These are phyloP conservation scores for Bovichtus diacanthus DNA, from an alignment of 2,797 vertebrate genomes.

Conservation along the genomic window DNA sequence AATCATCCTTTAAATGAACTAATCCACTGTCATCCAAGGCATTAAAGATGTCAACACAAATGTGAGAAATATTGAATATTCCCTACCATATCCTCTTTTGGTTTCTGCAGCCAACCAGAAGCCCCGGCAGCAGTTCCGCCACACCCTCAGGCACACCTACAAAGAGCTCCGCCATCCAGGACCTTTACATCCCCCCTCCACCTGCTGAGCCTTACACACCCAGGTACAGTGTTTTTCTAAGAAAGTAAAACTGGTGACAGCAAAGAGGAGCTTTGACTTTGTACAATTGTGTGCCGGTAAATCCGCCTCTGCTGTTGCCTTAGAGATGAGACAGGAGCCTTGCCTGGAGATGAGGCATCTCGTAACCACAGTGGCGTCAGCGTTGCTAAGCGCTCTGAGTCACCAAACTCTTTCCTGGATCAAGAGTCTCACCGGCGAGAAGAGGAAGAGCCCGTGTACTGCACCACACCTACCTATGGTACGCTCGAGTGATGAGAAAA, in stretches of 20 bases:
- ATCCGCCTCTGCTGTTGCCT: constrained; percentile 61
- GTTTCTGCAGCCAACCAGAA: constrained; percentile 93
- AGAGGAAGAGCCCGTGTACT: constrained; percentile 96
- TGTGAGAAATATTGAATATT: not conserved
- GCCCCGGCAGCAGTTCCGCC: constrained; percentile 94
- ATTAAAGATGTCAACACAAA: not conserved
- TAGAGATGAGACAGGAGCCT: constrained; percentile 94
- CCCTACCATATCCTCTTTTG: not conserved
- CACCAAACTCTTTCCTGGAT: constrained; percentile 98
- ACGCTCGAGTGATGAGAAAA: constrained; percentile 37
- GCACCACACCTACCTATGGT: constrained; percentile 97
- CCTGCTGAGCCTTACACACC: constrained; percentile 95
- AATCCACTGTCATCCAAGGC: not conserved
- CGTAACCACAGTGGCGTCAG: constrained; percentile 90
- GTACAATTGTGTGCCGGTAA: constrained; percentile 16
- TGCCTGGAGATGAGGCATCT: constrained; percentile 90
- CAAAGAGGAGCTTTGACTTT: constrained; percentile 19
- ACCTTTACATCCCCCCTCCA: constrained; percentile 97
- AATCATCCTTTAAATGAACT: not conserved
- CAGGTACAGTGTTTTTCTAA: constrained; percentile 82
- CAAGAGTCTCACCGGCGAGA: constrained; percentile 94
- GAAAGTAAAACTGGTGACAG: not conserved
- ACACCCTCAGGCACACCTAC: constrained; percentile 96
- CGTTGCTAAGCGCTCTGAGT: constrained; percentile 93
- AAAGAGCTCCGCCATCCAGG: constrained; percentile 96